Evolutionary conservation across 2,113 vertebrate genomes (phyloP), one percentile per base, ranked within the genome.

Genomic region (Phaethon lepturus): DNA sequence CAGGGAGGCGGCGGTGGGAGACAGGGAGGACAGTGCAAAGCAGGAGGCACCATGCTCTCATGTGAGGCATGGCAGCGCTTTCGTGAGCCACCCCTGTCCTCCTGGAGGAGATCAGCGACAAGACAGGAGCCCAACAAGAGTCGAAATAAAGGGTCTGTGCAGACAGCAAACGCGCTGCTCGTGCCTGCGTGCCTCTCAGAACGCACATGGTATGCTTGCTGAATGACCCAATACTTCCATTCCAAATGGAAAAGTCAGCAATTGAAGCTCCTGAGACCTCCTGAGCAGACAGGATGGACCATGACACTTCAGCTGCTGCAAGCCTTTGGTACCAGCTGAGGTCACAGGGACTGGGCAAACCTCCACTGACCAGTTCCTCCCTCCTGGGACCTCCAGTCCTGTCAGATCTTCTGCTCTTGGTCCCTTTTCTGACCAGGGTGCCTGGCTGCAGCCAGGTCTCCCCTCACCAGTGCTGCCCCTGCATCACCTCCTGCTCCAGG

Each of bases 171-270:
- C 0, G 13, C 9, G 5, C 62, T 62, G 85, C 13, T n/a, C 60
- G 67, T 2, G 7, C n/a, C 66, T 29, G 2, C 0, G 0, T 11
- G 52, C 3, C 1, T 35, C 60, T 18, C 55, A 2, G 9, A 62
- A 78, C 1, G 0, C 2, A 29, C 33, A 13, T 5, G 9, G 6
- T 78, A 44, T 59, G 74, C 83, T 62, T 40, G 22, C 62, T 67
- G 45, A 62, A 35, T 0, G 10, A 60, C 67, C 38, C 17, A 45
- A 40, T 22, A 63, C 2, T 1, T 2, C 45, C 38, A 38, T 92
- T 82, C 76, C 17, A 76, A 55, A 82, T 18, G 7, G 73, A 56
- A 87, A 59, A 64, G 35, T 56, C 81, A 66, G 71, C 75, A 64
- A 44, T 10, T 12, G 6, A 83, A 71, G 44, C 59, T 71, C 44